Conservation (phyloP, 2,797 vertebrate species). For the Crocodylus rhombifer region DNA sequence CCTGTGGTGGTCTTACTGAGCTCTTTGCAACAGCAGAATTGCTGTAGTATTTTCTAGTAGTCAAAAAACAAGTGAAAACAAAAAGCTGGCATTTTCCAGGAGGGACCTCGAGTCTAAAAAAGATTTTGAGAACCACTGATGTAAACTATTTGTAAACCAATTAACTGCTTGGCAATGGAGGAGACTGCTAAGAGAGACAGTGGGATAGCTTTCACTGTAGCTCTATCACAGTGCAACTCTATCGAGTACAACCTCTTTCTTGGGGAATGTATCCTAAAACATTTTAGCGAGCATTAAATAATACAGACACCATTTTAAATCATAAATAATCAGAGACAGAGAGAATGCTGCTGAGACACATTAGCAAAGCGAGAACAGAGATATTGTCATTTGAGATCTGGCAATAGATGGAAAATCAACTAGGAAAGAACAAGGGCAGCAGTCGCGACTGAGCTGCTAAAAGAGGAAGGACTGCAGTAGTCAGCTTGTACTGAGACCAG, state of each 20-base stretch:
- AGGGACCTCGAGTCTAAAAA: no score
- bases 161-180: not conserved
- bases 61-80: no score
- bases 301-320: conserved; percentile 22
- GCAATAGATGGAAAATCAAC: not conserved
- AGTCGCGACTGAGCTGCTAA: not conserved
- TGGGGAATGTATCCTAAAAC: not conserved
- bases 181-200: not conserved
- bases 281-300: conserved; percentile 15
- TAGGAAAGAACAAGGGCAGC: not conserved
- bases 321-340: not conserved
- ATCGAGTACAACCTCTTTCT: not conserved
- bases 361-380: not conserved
- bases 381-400: not conserved
- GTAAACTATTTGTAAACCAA: not conserved
- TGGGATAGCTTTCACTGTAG: rapidly evolving
- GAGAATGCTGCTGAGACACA: not conserved
- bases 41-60: not conserved
- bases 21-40: no score
- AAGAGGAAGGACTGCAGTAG: not conserved
- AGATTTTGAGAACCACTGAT: no score
- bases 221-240: not conserved
- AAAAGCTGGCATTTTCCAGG: no score
- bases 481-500: not conserved
- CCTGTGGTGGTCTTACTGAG: no score